Evolutionary conservation across 2,888 invertebrate genomes (phyloP).

Genomic region (Philopedon plagiatum): DNA sequence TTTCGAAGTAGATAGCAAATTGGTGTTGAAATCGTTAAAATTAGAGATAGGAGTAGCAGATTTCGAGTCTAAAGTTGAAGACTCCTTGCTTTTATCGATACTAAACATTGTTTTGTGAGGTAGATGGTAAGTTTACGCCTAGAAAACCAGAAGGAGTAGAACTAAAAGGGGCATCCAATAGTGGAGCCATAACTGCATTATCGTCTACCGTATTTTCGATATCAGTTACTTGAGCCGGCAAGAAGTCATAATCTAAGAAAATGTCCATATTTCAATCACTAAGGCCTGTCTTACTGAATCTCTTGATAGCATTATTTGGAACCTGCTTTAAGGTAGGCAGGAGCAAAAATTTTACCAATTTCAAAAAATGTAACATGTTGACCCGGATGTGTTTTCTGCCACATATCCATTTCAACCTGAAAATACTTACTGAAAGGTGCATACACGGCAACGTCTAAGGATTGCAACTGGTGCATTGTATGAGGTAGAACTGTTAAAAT

Average conservation of each 20-base stretch:
- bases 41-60: not conserved
- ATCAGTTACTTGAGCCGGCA: not conserved
- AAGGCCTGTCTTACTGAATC: not conserved
- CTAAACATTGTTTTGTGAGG: not conserved
- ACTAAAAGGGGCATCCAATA: not conserved
- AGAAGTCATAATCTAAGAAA: not conserved
- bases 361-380: constrained; percentile 27
- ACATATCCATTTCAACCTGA: constrained; percentile 26
- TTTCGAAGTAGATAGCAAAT: no score
- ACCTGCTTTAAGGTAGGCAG: constrained; percentile 23
- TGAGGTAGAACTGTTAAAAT: constrained; percentile 32
- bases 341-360: constrained; percentile 21
- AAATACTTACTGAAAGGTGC: constrained; percentile 33
- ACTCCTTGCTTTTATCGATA: not conserved
- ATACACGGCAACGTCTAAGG: constrained; percentile 26
- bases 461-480: constrained; percentile 24
- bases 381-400: constrained; percentile 33
- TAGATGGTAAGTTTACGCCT: not conserved
- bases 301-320: not conserved
- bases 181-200: not conserved
- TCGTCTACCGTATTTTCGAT: not conserved
- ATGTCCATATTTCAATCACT: constrained; percentile 5
- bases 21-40: no score
- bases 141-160: not conserved
- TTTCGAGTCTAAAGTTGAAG: not conserved